phyloP scores from a whole-genome alignment of 2,113 vertebrate genomes.

The Semicossyphus pulcher region DNA sequence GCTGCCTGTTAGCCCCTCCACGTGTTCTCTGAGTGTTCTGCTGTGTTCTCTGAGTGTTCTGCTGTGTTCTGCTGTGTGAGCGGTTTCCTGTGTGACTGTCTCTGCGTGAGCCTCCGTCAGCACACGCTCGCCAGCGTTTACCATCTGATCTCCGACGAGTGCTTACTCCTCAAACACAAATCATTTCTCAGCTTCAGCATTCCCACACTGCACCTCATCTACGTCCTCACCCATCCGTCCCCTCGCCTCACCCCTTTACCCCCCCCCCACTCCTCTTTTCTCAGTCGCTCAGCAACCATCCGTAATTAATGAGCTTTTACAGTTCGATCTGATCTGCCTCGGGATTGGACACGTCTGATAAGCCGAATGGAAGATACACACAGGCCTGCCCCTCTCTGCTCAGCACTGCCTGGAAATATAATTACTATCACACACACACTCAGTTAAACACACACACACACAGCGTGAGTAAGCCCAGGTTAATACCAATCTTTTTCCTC shows the following conservation, averaged over 20 bases:
- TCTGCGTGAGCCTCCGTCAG: constrained; percentile 47
- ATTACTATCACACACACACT: constrained; percentile 72
- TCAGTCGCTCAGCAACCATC: constrained; percentile 74
- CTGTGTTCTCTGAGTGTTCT: no score
- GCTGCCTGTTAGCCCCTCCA: no score
- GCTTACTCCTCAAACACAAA: constrained; percentile 45
- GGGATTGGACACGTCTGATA: constrained; percentile 81
- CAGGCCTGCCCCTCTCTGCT: constrained; percentile 62
- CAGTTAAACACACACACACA: constrained; percentile 26
- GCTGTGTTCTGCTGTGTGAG: not conserved
- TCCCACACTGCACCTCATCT: constrained; percentile 19
- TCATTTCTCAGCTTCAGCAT: constrained; percentile 30
- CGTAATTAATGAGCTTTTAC: constrained; percentile 84
- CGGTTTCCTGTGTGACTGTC: constrained; percentile 12
- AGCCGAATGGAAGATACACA: constrained; percentile 77
- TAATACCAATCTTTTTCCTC: constrained; percentile 77
- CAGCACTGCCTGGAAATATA: constrained; percentile 77
- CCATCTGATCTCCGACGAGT: constrained; percentile 60
- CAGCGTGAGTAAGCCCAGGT: constrained; percentile 60
- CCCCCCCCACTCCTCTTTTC: constrained; percentile 15
- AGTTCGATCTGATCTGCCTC: constrained; percentile 78
- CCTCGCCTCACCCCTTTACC: constrained; percentile 42
- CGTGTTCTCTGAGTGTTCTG: no score
- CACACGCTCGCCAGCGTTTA: constrained; percentile 60
- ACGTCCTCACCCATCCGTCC: constrained; percentile 38